Percentiles rank a stretch among this genome's conserved stretches.
phyloP scores from a whole-genome alignment of 2,113 vertebrate species.

The Rhinoptilus africanus region DNA sequence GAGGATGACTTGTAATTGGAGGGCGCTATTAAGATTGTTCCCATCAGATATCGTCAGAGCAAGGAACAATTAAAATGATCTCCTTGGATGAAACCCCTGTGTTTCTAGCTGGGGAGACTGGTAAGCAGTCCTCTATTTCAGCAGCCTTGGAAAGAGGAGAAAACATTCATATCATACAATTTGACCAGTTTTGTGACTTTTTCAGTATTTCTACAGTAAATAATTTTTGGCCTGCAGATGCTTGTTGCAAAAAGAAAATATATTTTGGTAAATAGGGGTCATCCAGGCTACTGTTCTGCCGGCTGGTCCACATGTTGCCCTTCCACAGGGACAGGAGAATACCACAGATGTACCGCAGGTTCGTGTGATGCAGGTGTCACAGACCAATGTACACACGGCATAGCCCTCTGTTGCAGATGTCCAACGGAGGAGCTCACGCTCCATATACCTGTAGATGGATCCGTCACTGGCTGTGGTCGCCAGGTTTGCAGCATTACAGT shows the following conservation, averaged over 20 bases:
- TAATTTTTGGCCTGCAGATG: not conserved
- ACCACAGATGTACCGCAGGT: not conserved
- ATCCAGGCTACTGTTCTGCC: not conserved
- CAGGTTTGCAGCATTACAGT: not conserved
- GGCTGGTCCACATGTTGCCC: not conserved
- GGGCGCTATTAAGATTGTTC: not conserved
- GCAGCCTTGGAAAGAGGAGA: not conserved
- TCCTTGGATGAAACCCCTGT: not conserved
- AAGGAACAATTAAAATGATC: not conserved
- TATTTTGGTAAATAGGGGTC: not conserved
- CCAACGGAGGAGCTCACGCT: rapidly evolving
- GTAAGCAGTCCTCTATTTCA: not conserved
- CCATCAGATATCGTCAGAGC: not conserved
- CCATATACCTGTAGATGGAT: not conserved
- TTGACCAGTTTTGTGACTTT: not conserved
- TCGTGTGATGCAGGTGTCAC: not conserved
- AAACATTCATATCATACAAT: not conserved
- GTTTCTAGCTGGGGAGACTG: not conserved
- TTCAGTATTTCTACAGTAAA: not conserved
- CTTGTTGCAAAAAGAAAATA: not conserved
- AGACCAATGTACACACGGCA: rapidly evolving
- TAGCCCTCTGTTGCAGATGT: not conserved
- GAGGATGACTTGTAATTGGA: slow-evolving; percentile 1
- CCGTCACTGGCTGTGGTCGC: rapidly evolving
- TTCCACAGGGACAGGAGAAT: not conserved